Conservation (phyloP, 92 coral and sea anemone species). For the Ricordea florida region DNA sequence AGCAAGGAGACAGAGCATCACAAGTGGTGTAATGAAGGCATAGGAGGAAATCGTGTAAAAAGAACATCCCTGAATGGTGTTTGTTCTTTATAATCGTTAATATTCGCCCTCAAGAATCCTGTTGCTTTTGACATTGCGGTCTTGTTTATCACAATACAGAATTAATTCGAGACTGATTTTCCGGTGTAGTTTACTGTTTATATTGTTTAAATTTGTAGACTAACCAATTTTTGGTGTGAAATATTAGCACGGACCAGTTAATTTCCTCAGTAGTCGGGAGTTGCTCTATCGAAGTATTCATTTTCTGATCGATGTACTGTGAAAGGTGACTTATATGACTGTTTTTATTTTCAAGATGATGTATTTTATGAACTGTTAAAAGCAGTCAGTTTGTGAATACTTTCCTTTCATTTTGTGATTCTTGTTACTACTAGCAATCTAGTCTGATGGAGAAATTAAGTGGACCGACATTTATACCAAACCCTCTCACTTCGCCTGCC, state of each 20-base stretch:
- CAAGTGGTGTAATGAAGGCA: not conserved
- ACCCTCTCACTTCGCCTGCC: slow-evolving; percentile 88
- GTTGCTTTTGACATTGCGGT: not conserved
- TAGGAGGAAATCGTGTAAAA: not conserved
- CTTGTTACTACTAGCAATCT: not conserved
- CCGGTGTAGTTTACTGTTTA: not conserved
- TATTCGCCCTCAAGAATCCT: not conserved
- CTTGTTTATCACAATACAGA: not conserved
- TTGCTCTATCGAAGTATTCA: too few relatives aligned
- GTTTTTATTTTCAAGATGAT: not conserved
- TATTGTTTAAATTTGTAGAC: too few relatives aligned
- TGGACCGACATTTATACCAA: slow-evolving; percentile 80
- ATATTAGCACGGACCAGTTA: too few relatives aligned
- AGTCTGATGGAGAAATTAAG: slow-evolving; percentile 83
- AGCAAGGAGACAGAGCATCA: too few relatives aligned
- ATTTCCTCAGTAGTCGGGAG: too few relatives aligned
- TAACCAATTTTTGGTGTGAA: too few relatives aligned
- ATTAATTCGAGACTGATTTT: slow-evolving; percentile 12
- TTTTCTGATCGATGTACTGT: too few relatives aligned
- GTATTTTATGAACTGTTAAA: not conserved
- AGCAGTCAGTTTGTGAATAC: not conserved
- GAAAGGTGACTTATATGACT: too few relatives aligned
- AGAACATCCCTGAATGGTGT: not conserved
- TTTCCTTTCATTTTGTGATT: not conserved
- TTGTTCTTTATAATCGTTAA: not conserved